These are phyloP conservation scores for Coregonus clupeaformis DNA, from an alignment of 2,113 vertebrate genomes.

Conservation along the genomic window DNA sequence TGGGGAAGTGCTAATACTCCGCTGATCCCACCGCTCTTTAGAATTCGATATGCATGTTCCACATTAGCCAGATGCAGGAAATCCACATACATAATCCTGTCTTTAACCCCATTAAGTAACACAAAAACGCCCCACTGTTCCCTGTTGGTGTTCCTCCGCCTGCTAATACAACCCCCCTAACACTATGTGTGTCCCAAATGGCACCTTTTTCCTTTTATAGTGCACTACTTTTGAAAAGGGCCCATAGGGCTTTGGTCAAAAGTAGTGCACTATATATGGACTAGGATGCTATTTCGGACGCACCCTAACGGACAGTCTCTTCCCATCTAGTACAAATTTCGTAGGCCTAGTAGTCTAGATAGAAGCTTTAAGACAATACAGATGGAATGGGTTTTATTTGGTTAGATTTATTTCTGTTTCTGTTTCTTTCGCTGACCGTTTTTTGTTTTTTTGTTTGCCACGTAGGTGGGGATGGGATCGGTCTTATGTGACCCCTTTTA, in stretches of 20 bases:
- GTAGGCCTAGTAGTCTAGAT: too few species aligned
- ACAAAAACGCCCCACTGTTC: conserved; percentile 3
- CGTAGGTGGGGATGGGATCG: conserved; percentile 70
- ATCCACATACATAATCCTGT: conserved; percentile 20
- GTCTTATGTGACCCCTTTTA: conserved; percentile 64
- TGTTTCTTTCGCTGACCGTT: conserved; percentile 46
- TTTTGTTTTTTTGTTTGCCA: conserved; percentile 65
- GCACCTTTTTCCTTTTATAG: too few species aligned
- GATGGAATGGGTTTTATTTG: conserved; percentile 31
- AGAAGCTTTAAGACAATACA: neutral
- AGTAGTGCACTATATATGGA: too few species aligned
- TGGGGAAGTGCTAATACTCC: conserved; percentile 7
- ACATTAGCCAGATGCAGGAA: conserved; percentile 26
- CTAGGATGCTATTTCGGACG: too few species aligned
- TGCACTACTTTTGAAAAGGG: neutral
- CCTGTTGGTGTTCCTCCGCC: conserved; percentile 1
- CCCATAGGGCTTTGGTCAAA: neutral
- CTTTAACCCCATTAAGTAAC: neutral
- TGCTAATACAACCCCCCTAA: neutral
- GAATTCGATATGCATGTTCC: conserved; percentile 29
- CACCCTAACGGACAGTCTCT: too few species aligned
- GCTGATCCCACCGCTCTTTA: conserved; percentile 17
- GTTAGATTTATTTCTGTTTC: conserved; percentile 22
- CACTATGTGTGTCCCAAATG: neutral
- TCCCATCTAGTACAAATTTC: too few species aligned